A percentile compares a stretch with the other conserved stretches of the same genome.
phyloP scores from a whole-genome alignment of 2,113 vertebrate genomes.

The Microtus montanus region DNA sequence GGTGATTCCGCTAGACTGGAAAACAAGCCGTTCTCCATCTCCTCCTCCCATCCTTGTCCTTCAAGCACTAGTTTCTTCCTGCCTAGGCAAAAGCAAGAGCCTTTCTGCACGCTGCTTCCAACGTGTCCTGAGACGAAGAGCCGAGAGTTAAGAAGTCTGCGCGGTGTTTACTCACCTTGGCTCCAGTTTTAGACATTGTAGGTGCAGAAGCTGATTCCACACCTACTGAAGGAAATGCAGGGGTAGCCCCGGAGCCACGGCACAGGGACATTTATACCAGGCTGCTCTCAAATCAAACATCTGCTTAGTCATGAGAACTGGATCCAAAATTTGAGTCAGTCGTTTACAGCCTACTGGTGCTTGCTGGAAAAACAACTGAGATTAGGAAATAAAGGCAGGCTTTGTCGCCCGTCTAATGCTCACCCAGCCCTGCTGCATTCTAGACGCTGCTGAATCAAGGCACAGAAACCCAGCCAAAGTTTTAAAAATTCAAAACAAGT shows the following conservation, averaged over 20 bases:
- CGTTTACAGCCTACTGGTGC: conserved; percentile 92
- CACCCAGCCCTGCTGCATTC: conserved; percentile 74
- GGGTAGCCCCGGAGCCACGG: conserved; percentile 79
- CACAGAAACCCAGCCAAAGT: conserved; percentile 83
- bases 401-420: conserved; percentile 83
- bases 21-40: conserved; percentile 19
- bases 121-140: not conserved
- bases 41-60: not conserved
- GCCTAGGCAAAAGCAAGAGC: not conserved
- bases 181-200: conserved; percentile 85
- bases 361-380: conserved; percentile 95
- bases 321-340: conserved; percentile 99
- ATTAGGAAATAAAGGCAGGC: conserved; percentile 93
- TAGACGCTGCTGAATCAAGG: conserved; percentile 85
- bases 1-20: not conserved
- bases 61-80: conserved; percentile 31
- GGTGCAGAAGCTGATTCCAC: conserved; percentile 65
- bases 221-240: conserved; percentile 75
- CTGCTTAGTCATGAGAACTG: conserved; percentile 97
- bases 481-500: conserved; percentile 80
- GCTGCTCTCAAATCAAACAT: conserved; percentile 86
- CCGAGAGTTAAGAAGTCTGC: conserved; percentile 22
- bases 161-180: conserved; percentile 81
- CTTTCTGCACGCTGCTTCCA: conserved; percentile 23
- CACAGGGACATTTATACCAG: conserved; percentile 89